phyloP scores from a whole-genome alignment of 2,797 vertebrate species.

The Coendou prehensilis region DNA sequence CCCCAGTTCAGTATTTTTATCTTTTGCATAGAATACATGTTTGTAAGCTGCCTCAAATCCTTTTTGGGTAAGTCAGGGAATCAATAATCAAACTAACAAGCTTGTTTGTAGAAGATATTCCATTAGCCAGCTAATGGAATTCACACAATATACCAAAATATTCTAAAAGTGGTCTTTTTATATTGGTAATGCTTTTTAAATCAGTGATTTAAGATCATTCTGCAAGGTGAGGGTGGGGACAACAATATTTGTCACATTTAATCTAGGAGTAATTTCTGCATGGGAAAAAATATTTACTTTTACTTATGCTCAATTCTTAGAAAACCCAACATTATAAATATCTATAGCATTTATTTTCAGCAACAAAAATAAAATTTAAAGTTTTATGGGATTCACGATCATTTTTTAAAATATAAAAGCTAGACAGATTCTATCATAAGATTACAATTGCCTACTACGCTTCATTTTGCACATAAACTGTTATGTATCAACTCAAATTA shows the following conservation, averaged over 20 bases:
- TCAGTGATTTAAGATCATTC: conserved; percentile 39
- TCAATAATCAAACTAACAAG: background rate
- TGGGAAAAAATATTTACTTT: conserved; percentile 5
- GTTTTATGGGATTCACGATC: conserved; percentile 5
- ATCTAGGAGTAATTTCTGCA: background rate
- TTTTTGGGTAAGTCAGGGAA: background rate
- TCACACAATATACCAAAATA: background rate
- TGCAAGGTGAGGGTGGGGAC: background rate
- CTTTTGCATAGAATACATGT: background rate
- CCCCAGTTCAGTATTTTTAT: conserved; percentile 23
- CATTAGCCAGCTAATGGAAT: background rate
- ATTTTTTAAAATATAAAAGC: conserved; percentile 50
- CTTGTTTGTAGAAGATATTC: background rate
- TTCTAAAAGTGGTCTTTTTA: conserved; percentile 21
- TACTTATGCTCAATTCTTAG: conserved; percentile 53
- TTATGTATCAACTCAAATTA: conserved; percentile 44
- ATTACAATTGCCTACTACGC: background rate
- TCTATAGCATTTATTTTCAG: conserved; percentile 32
- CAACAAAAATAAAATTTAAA: conserved; percentile 11
- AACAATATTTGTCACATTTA: conserved; percentile 28
- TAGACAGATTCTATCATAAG: background rate
- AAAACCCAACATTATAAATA: conserved; percentile 39
- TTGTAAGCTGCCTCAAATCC: conserved; percentile 21
- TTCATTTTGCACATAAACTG: conserved; percentile 45
- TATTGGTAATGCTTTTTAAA: background rate